phyloP scores from a whole-genome alignment of 2,888 invertebrate genomes.

The Heliothis peltigera region DNA sequence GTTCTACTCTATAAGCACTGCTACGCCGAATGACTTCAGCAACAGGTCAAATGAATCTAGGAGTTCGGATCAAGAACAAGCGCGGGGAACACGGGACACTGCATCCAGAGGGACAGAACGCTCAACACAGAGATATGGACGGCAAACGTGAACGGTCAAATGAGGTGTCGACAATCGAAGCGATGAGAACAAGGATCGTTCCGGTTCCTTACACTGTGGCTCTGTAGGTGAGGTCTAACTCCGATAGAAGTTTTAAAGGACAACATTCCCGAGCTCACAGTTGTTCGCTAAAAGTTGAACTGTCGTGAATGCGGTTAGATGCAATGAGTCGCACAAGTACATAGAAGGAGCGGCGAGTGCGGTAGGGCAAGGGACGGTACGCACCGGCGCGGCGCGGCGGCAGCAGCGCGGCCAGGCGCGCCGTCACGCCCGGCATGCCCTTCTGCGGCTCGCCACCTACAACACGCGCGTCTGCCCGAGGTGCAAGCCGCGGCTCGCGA shows the following conservation, averaged over 20 bases:
- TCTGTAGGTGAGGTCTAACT: background rate
- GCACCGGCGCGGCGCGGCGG: constrained; percentile 94
- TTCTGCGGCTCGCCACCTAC: constrained; percentile 78
- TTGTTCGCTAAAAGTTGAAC: background rate
- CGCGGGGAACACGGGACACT: constrained; percentile 17
- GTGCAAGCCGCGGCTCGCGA: constrained; percentile 27
- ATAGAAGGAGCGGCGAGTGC: too few species aligned
- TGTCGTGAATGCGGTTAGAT: background rate
- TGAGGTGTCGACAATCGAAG: constrained; percentile 80
- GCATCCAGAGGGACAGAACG: constrained; percentile 26
- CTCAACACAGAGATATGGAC: constrained; percentile 17
- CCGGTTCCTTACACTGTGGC: constrained; percentile 48
- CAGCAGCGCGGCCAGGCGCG: constrained; percentile 91
- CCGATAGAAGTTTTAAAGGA: background rate
- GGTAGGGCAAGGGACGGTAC: too few species aligned
- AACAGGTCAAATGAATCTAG: background rate
- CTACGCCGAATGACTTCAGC: constrained; percentile 24
- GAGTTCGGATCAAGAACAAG: constrained; percentile 24
- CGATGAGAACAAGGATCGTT: constrained; percentile 60
- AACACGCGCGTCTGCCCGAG: constrained; percentile 65
- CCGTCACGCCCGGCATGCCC: constrained; percentile 88
- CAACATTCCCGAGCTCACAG: background rate
- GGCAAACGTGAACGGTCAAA: constrained; percentile 23
- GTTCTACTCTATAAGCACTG: constrained; percentile 38
- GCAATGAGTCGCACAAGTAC: too few species aligned